Evolutionary conservation across 2,888 invertebrate genomes (phyloP).

Genomic region (Hirtodrosophila alboralis): DNA sequence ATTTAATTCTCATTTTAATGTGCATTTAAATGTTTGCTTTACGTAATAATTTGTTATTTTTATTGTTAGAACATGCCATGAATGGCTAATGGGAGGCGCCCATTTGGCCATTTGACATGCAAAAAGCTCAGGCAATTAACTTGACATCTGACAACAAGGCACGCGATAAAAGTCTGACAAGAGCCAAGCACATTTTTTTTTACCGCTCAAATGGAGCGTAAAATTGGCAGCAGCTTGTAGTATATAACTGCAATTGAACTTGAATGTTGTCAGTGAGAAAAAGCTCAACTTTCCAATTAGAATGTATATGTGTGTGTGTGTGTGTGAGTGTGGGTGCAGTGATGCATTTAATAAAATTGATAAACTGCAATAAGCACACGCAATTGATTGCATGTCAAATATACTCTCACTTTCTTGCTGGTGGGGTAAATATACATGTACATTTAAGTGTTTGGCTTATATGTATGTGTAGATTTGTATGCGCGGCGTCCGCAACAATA

Average conservation of each 20-base stretch:
- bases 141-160: conserved; percentile 35
- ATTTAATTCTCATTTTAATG: conserved; percentile 46
- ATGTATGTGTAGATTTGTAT: conserved; percentile 8
- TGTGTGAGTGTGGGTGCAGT: not conserved
- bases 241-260: conserved; percentile 45
- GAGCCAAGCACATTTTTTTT: conserved; percentile 12
- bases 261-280: conserved; percentile 35
- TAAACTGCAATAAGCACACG: conserved; percentile 41
- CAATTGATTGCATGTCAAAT: conserved; percentile 38
- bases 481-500: conserved; percentile 36
- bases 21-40: conserved; percentile 60
- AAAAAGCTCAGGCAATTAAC: conserved; percentile 44
- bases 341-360: conserved; percentile 44
- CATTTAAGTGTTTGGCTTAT: not conserved
- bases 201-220: conserved; percentile 59
- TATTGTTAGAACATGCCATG: conserved; percentile 60
- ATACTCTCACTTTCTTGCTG: conserved; percentile 56
- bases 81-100: conserved; percentile 48
- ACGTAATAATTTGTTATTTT: conserved; percentile 65
- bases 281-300: conserved; percentile 40
- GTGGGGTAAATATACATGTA: conserved; percentile 1
- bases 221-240: conserved; percentile 36
- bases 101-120: conserved; percentile 36
- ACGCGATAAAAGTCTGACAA: conserved; percentile 45
- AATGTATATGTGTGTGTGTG: conserved; percentile 10